Evolutionary conservation across 2,797 vertebrate species (phyloP).

Genomic region (Schizopygopsis malacanthus): DNA sequence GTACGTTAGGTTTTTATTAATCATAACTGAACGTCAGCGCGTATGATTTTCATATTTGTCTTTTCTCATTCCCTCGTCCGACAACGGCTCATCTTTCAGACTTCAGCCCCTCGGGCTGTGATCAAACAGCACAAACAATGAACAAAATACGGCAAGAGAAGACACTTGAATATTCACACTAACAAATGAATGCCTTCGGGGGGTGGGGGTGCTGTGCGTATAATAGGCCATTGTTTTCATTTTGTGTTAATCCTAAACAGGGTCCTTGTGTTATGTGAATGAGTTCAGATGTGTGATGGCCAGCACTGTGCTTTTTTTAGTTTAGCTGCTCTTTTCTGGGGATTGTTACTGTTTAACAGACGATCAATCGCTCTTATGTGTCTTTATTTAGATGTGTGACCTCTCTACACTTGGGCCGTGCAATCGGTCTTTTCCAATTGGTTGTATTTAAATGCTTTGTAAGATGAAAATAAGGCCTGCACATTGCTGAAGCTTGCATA

Average conservation of each 20-base stretch:
- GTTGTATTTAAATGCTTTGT: neutral
- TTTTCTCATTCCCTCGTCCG: conserved; percentile 20
- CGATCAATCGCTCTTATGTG: neutral
- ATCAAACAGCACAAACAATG: conserved; percentile 79
- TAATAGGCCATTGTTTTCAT: conserved; percentile 75
- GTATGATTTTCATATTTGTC: neutral
- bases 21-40: neutral
- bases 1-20: neutral
- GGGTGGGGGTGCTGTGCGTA: conserved; percentile 53
- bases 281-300: conserved; percentile 74
- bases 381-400: conserved; percentile 10
- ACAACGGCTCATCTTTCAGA: conserved; percentile 55
- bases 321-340: conserved; percentile 49
- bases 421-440: neutral
- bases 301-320: conserved; percentile 58
- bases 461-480: neutral
- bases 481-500: neutral
- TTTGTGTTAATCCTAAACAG: conserved; percentile 74
- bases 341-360: neutral
- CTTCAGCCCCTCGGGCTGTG: conserved; percentile 68
- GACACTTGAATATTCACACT: conserved; percentile 78
- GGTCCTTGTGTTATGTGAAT: conserved; percentile 68
- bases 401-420: neutral
- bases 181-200: conserved; percentile 55
- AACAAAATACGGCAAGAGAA: conserved; percentile 75